Conservation (phyloP, 2,888 invertebrate species). For the Ophion obscuratus region DNA sequence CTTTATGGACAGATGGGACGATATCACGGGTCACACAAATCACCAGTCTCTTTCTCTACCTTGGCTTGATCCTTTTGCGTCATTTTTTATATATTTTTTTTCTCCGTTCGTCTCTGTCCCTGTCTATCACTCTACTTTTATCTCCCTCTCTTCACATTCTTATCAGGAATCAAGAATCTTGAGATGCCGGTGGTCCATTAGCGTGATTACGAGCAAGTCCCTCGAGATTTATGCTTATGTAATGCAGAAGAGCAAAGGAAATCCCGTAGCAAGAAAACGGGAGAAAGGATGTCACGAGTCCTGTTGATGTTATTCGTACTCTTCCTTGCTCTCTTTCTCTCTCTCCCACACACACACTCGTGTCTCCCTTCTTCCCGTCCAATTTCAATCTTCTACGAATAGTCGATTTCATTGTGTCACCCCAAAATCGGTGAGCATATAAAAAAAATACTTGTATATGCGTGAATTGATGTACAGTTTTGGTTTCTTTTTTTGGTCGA, state of each 20-base stretch:
- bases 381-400: constrained; percentile 43
- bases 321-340: background rate
- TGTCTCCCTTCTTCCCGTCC: background rate
- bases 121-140: background rate
- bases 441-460: constrained; percentile 4
- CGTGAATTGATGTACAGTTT: constrained; percentile 9
- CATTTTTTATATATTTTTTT: background rate
- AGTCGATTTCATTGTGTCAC: constrained; percentile 29
- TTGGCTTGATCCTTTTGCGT: constrained; percentile 6
- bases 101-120: background rate
- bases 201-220: constrained; percentile 47
- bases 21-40: constrained; percentile 34
- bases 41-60: constrained; percentile 37
- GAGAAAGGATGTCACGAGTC: constrained; percentile 30
- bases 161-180: constrained; percentile 11
- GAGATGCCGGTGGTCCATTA: constrained; percentile 52
- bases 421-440: constrained; percentile 15
- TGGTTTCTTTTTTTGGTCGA: constrained; percentile 1
- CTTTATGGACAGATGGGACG: constrained; percentile 10
- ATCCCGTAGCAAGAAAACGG: constrained; percentile 24
- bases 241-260: constrained; percentile 13
- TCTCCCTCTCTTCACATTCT: constrained; percentile 20
- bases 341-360: background rate
- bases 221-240: constrained; percentile 25
- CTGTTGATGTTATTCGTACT: constrained; percentile 50